A percentile compares a stretch with the other conserved stretches of the same genome.
Evolutionary conservation across 2,888 invertebrate species (phyloP).

Genomic region (Leptinotarsa rubiginosa): DNA sequence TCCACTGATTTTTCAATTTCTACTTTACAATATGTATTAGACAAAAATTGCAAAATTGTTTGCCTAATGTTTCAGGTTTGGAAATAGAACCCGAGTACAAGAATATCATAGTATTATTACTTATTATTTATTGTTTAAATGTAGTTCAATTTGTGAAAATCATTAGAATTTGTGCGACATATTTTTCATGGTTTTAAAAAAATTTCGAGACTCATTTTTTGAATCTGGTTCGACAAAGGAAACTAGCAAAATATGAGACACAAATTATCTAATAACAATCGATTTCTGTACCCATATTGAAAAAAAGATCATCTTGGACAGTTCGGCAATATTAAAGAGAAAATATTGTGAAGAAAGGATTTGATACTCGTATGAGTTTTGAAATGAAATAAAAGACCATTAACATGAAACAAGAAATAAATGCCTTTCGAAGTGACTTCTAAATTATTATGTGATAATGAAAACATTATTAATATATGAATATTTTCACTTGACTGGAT

Average conservation of each 20-base stretch:
- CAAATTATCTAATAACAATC: neutral
- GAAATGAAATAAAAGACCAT: no score
- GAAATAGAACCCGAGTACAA: slow-evolving; percentile 19
- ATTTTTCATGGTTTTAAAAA: neutral
- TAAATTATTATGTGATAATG: no score
- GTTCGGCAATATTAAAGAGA: no score
- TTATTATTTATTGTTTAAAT: slow-evolving; percentile 5
- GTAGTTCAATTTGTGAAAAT: slow-evolving; percentile 11
- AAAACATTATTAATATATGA: no score
- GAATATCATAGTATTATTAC: slow-evolving; percentile 1
- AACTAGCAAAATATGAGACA: slow-evolving; percentile 1
- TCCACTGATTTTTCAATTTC: neutral
- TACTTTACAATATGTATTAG: neutral
- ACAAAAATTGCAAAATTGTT: neutral
- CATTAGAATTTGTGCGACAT: slow-evolving; percentile 1
- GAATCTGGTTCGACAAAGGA: neutral
- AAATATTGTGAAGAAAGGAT: no score
- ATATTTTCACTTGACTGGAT: no score
- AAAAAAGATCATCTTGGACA: neutral
- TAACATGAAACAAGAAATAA: no score
- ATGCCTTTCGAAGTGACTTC: no score
- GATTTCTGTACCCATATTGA: neutral
- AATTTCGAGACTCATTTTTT: neutral
- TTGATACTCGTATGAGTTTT: no score
- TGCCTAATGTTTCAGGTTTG: neutral